These are phyloP conservation scores for Thalassaphorura encarpata DNA, from an alignment of 1,140 invertebrate genomes.

Conservation along the genomic window DNA sequence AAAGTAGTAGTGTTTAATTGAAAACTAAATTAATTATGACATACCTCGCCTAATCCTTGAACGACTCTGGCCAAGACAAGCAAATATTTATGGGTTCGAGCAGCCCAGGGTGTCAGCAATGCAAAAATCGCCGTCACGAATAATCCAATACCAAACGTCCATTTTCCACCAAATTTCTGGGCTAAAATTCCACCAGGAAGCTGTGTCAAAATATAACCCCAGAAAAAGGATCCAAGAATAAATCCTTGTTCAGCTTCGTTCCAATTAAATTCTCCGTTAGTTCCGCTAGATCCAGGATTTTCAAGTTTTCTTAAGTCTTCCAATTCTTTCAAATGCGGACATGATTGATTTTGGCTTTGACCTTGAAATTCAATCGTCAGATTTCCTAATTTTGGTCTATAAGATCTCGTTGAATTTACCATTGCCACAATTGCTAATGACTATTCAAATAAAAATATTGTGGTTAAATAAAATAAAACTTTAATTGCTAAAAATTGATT, in stretches of 20 bases:
- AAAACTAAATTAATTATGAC: neutral
- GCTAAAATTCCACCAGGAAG: constrained; percentile 66
- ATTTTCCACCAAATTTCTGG: constrained; percentile 67
- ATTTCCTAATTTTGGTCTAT: too few relatives aligned
- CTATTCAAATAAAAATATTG: too few relatives aligned
- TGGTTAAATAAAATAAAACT: too few relatives aligned
- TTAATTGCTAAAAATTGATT: too few relatives aligned
- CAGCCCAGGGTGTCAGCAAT: constrained; percentile 53
- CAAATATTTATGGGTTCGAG: constrained; percentile 45
- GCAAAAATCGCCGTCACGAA: constrained; percentile 64
- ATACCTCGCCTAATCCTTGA: constrained; percentile 63
- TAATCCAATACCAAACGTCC: constrained; percentile 42
- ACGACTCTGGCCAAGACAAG: constrained; percentile 57
- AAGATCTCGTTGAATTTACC: too few relatives aligned
- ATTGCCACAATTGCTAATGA: too few relatives aligned
- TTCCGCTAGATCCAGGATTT: too few relatives aligned
- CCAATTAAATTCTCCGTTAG: constrained; percentile 72
- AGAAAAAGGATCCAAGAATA: constrained; percentile 57
- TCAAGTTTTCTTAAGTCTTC: too few relatives aligned
- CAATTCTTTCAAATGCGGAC: too few relatives aligned
- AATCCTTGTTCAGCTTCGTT: constrained; percentile 60
- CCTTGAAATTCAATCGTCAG: too few relatives aligned
- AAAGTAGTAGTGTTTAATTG: neutral
- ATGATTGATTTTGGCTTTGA: too few relatives aligned
- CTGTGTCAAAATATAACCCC: constrained; percentile 31